Evolutionary conservation across 2,888 invertebrate genomes (phyloP).

Genomic region (Blera fallax): DNA sequence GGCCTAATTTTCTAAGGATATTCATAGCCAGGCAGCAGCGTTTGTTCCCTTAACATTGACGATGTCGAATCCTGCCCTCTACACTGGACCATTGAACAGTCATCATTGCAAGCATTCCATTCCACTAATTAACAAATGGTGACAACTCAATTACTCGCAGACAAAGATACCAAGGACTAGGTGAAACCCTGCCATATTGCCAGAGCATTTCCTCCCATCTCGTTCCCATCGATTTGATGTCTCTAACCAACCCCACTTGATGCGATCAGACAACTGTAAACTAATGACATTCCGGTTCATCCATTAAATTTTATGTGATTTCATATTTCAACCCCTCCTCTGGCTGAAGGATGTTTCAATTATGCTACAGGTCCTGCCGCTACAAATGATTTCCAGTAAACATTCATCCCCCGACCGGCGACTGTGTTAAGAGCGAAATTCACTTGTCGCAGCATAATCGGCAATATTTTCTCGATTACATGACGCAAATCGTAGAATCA

Average conservation of each 20-base stretch:
- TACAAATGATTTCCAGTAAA: slow-evolving; percentile 56
- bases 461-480: slow-evolving; percentile 79
- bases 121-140: slow-evolving; percentile 45
- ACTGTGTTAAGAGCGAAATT: slow-evolving; percentile 76
- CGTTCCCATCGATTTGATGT: slow-evolving; percentile 33
- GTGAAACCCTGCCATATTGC: slow-evolving; percentile 35
- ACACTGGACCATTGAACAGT: too few relatives aligned
- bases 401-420: slow-evolving; percentile 40
- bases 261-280: slow-evolving; percentile 79
- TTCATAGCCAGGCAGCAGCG: too few relatives aligned
- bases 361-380: slow-evolving; percentile 62
- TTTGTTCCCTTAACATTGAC: too few relatives aligned
- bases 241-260: slow-evolving; percentile 42
- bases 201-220: slow-evolving; percentile 9
- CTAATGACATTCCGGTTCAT: slow-evolving; percentile 76
- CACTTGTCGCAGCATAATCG: slow-evolving; percentile 80
- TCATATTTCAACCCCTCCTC: slow-evolving; percentile 72
- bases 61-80: too few relatives aligned
- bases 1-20: too few relatives aligned
- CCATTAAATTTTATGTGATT: slow-evolving; percentile 73
- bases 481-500: slow-evolving; percentile 67
- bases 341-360: slow-evolving; percentile 60
- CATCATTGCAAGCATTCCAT: not conserved
- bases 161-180: not conserved
- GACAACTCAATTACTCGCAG: slow-evolving; percentile 60